Percentiles rank a stretch among this genome's conserved stretches.
Conservation (phyloP, 1,140 invertebrate species). For the Marisa cornuarietis region DNA sequence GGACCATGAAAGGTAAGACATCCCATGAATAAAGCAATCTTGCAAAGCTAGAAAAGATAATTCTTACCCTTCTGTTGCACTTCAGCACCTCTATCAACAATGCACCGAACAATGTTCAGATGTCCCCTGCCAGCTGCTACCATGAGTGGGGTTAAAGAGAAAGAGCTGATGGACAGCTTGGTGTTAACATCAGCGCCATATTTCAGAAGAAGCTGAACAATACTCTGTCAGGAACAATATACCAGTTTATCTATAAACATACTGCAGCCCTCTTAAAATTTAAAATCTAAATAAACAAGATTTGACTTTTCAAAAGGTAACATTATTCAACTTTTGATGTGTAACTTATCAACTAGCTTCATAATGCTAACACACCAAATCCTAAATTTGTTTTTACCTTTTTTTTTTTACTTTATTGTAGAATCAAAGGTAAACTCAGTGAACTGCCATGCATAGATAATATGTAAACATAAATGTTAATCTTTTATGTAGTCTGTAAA, state of each 20-base stretch:
- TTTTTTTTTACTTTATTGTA: too few relatives aligned
- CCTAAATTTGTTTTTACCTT: too few relatives aligned
- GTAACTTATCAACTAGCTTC: too few relatives aligned
- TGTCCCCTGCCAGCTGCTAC: slow-evolving; percentile 71
- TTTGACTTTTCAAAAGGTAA: neutral
- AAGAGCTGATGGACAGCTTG: slow-evolving; percentile 71
- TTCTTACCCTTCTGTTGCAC: slow-evolving; percentile 62
- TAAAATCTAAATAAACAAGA: neutral
- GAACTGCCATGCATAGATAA: too few relatives aligned
- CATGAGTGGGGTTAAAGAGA: slow-evolving; percentile 70
- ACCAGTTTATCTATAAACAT: neutral
- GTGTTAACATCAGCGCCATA: slow-evolving; percentile 75
- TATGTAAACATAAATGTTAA: too few relatives aligned
- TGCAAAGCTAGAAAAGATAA: too few relatives aligned
- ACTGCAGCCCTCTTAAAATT: neutral
- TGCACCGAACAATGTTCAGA: slow-evolving; percentile 66
- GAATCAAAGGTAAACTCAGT: too few relatives aligned
- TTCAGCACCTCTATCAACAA: slow-evolving; percentile 63
- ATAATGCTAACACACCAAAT: neutral
- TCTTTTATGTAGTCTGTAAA: too few relatives aligned
- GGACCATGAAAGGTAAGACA: too few relatives aligned
- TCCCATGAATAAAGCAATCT: too few relatives aligned
- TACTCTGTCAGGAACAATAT: slow-evolving; percentile 51
- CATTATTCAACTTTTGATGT: neutral
- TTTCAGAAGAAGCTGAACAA: slow-evolving; percentile 70